Percentiles rank a stretch among this genome's conserved stretches.
These are phyloP conservation scores for Grus americana DNA, from an alignment of 2,113 vertebrate genomes.

Conservation along the genomic window DNA sequence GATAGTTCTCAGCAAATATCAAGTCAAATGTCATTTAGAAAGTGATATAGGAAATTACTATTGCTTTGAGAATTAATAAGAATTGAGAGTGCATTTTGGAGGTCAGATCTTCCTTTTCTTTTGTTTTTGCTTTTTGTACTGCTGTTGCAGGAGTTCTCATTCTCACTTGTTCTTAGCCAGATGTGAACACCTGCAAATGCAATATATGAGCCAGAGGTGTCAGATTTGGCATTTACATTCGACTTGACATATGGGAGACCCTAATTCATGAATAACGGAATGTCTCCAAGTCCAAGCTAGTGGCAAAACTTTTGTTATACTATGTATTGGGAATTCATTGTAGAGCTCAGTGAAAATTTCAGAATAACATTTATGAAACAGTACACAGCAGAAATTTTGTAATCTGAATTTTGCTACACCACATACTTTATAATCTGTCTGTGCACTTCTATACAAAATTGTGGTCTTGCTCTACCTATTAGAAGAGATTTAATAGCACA, in stretches of 20 bases:
- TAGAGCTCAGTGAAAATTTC: neutral
- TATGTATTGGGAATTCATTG: slow-evolving; percentile 25
- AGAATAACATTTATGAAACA: neutral
- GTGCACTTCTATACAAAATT: accelerated
- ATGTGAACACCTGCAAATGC: slow-evolving; percentile 65
- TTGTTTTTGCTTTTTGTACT: slow-evolving; percentile 41
- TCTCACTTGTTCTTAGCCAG: slow-evolving; percentile 65
- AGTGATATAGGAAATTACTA: slow-evolving; percentile 27
- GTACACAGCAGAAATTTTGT: neutral
- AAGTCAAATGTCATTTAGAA: slow-evolving; percentile 26
- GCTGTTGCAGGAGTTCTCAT: slow-evolving; percentile 59
- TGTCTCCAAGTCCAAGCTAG: slow-evolving; percentile 41
- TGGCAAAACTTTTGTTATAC: slow-evolving; percentile 41
- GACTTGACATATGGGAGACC: slow-evolving; percentile 46
- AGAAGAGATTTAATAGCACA: neutral
- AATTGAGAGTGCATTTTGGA: slow-evolving; percentile 7
- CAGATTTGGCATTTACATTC: slow-evolving; percentile 56
- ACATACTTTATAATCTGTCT: neutral
- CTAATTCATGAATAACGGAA: slow-evolving; percentile 40
- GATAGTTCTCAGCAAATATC: slow-evolving; percentile 5
- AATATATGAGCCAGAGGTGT: slow-evolving; percentile 62
- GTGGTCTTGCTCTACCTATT: neutral
- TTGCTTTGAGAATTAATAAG: slow-evolving; percentile 48
- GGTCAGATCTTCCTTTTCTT: slow-evolving; percentile 4
- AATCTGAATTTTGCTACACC: neutral